These are phyloP conservation scores for Xyrauchen texanus DNA, from an alignment of 2,113 vertebrate species.

Conservation along the genomic window DNA sequence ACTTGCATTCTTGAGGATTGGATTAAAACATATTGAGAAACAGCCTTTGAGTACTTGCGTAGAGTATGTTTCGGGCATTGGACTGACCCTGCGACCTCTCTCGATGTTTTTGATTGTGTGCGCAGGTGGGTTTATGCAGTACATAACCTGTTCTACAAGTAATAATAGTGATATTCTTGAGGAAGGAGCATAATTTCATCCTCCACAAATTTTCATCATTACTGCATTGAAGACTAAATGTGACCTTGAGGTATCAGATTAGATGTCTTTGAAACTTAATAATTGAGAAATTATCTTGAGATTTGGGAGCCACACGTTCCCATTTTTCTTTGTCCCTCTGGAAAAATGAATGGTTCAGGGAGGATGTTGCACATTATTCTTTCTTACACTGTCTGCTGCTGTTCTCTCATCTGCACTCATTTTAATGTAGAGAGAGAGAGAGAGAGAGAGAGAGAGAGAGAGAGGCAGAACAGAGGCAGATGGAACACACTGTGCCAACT, in stretches of 20 bases:
- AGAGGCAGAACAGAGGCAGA: constrained; percentile 55
- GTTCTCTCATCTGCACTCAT: neutral
- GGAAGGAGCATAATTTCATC: constrained; percentile 1
- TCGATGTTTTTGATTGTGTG: neutral
- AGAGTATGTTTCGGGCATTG: no score
- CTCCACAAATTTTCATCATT: constrained; percentile 17
- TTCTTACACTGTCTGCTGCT: constrained; percentile 1
- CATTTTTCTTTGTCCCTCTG: neutral
- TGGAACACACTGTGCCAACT: constrained; percentile 78
- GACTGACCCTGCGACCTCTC: no score
- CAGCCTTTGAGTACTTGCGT: no score
- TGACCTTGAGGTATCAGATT: constrained; percentile 11
- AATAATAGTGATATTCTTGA: neutral
- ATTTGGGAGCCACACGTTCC: neutral
- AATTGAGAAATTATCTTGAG: constrained; percentile 1
- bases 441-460: constrained; percentile 34
- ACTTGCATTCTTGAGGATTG: no score
- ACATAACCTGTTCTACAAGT: no score
- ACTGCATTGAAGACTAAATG: neutral
- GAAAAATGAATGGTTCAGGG: neutral
- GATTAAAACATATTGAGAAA: no score
- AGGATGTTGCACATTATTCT: constrained; percentile 10
- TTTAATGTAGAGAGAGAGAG: constrained; percentile 8
- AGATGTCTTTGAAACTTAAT: neutral
- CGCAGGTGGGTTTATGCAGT: neutral